Conservation (phyloP, 2,797 vertebrate species). For the Tokudaia tokunoshimensis region DNA sequence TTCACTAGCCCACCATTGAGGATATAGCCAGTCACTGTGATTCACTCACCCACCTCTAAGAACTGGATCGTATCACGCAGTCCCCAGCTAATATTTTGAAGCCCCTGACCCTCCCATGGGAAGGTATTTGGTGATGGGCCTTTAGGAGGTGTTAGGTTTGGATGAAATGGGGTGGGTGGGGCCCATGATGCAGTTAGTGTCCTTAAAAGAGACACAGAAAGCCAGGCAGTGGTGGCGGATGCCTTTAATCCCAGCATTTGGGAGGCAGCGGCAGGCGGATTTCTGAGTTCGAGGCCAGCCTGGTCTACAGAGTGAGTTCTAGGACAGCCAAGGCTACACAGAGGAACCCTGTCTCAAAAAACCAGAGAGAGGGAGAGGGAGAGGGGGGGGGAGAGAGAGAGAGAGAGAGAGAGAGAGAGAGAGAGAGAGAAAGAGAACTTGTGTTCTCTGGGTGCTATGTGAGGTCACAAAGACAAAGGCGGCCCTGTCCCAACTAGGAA, state of each 20-base stretch:
- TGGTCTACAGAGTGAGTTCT: too few species aligned
- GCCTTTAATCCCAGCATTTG: too few species aligned
- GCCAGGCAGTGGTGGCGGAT: too few species aligned
- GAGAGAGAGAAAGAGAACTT: neutral
- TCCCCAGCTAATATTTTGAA: neutral
- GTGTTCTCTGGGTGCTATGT: neutral
- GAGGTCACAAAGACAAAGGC: neutral
- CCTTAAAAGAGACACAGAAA: neutral
- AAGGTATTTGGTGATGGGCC: neutral
- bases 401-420: too few species aligned
- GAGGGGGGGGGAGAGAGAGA: too few species aligned
- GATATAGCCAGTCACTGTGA: neutral
- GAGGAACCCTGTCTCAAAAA: too few species aligned
- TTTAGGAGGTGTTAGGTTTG: neutral
- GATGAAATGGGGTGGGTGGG: neutral
- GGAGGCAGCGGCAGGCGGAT: too few species aligned
- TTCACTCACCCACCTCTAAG: neutral
- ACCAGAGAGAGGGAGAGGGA: too few species aligned
- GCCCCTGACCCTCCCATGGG: accelerated
- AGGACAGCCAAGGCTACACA: too few species aligned
- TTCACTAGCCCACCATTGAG: neutral
- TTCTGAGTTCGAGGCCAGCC: too few species aligned
- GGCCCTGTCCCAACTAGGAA: neutral
- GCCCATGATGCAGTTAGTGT: neutral
- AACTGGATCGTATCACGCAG: neutral